A percentile compares a stretch with the other conserved stretches of the same genome.
Evolutionary conservation across 2,888 invertebrate genomes (phyloP).

Genomic region (Nipponacmea schrenckii): DNA sequence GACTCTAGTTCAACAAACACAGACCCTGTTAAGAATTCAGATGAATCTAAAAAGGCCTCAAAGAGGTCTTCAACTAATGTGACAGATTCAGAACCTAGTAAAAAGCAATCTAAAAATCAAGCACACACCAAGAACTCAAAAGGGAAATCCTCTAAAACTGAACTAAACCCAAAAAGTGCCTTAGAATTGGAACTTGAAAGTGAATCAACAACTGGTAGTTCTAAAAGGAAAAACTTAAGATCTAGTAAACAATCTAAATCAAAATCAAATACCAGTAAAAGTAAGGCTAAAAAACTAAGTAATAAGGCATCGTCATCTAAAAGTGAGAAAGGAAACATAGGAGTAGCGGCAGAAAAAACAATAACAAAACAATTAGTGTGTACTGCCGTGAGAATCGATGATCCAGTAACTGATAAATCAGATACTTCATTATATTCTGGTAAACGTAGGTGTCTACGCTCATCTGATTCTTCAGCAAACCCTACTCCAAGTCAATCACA

Average conservation of each 20-base stretch:
- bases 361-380: conserved; percentile 4
- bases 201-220: neutral
- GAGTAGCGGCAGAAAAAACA: neutral
- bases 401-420: neutral
- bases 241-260: neutral
- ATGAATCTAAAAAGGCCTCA: conserved; percentile 11
- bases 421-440: neutral
- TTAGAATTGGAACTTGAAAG: conserved; percentile 3
- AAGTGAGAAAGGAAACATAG: neutral
- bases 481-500: neutral
- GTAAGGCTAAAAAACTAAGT: neutral
- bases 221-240: neutral
- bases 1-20: conserved; percentile 16
- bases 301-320: neutral
- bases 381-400: neutral
- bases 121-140: neutral
- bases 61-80: neutral
- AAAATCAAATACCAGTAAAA: neutral
- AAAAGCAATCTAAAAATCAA: neutral
- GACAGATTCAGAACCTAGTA: neutral
- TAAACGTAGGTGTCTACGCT: neutral
- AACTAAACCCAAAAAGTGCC: neutral
- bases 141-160: neutral
- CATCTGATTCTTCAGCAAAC: neutral
- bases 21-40: neutral